phyloP scores from a whole-genome alignment of 37 sponge, comb jelly and placozoan species.

The Hexactinellida sp. region DNA sequence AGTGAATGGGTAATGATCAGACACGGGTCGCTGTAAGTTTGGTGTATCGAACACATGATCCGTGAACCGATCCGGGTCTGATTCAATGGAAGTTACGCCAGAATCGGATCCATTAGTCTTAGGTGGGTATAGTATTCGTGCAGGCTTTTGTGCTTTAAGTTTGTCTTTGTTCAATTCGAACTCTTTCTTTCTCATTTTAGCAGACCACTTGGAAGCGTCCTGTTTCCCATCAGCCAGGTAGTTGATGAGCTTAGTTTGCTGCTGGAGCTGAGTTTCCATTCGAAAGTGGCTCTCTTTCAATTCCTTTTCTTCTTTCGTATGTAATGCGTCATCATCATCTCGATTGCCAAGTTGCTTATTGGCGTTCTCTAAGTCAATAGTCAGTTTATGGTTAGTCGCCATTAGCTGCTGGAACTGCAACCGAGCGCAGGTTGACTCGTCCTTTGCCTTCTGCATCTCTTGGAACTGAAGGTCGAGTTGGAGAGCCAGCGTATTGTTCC shows the following conservation, averaged over 20 bases:
- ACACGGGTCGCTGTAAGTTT: not conserved
- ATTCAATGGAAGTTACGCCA: not conserved
- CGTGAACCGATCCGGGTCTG: not conserved
- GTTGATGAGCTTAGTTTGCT: not conserved
- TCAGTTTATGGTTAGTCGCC: not conserved
- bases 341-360: not conserved
- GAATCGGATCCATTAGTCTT: not conserved
- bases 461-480: not conserved
- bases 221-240: not conserved
- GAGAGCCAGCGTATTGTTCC: not conserved
- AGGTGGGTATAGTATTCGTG: conserved; percentile 6
- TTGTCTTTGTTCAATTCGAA: not conserved
- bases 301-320: not conserved
- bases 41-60: not conserved
- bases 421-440: not conserved
- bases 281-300: not conserved
- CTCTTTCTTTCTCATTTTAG: not conserved
- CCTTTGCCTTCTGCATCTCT: not conserved
- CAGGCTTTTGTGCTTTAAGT: not conserved
- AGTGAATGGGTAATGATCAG: not conserved
- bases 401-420: not conserved
- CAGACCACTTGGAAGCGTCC: not conserved
- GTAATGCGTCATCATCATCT: not conserved
- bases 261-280: conserved; percentile 13
- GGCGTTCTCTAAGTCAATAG: not conserved